Evolutionary conservation across 2,888 invertebrate genomes (phyloP).

Genomic region (Oscheius onirici): DNA sequence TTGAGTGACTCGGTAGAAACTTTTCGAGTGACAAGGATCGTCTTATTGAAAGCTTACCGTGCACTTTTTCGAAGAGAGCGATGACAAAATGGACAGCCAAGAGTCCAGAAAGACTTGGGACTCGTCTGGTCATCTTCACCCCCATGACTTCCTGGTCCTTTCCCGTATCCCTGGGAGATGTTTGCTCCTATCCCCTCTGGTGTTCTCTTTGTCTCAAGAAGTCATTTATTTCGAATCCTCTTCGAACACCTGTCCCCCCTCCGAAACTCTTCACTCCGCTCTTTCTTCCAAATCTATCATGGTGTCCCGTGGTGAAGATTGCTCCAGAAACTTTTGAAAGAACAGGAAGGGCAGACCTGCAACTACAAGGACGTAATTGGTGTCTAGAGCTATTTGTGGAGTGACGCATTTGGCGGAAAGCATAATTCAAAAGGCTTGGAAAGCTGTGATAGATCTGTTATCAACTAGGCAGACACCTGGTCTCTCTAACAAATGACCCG

Average conservation of each 20-base stretch:
- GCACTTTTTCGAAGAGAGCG: too few species aligned
- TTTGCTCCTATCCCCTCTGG: not conserved
- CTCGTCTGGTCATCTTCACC: not conserved
- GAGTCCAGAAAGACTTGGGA: too few species aligned
- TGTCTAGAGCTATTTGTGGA: not conserved
- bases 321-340: not conserved
- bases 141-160: not conserved
- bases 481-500: constrained; percentile 28
- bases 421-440: not conserved
- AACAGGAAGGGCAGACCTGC: constrained; percentile 5
- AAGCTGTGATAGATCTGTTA: constrained; percentile 21
- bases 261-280: not conserved
- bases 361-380: not conserved
- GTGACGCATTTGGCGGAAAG: too few species aligned
- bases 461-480: constrained; percentile 15
- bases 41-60: too few species aligned
- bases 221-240: constrained; percentile 4
- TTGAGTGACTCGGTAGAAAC: too few species aligned
- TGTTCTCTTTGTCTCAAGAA: not conserved
- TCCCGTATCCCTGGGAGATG: not conserved
- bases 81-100: too few species aligned
- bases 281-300: not conserved
- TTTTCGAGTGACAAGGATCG: too few species aligned
- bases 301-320: constrained; percentile 5
- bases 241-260: not conserved